Base-by-base conservation (phyloP, 2,113 vertebrate species). In the Dissostichus mawsoni region DNA sequence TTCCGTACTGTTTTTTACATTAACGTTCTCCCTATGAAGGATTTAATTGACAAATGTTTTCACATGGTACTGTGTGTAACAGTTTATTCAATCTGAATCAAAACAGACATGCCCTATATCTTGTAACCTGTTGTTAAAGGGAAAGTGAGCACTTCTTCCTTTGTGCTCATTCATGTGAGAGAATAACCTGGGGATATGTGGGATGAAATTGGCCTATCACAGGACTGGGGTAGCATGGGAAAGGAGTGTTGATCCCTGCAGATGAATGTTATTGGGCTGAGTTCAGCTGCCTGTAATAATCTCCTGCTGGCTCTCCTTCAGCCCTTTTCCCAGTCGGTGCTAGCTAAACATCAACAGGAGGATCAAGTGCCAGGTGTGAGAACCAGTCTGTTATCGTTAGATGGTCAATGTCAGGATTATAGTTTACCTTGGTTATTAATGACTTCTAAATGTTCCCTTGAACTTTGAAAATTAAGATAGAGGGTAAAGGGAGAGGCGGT, bases 211-310 rank as follows among this genome's bases (percentile, higher is more conserved):
- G 51, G n/a, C 23, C 17, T 71, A 78, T 86, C 73, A 69, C 62
- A 59, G 10, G 45, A 61, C 50, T 17, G 23, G 25, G 52, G 73
- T 3, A 61, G 70, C 74, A 70, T 79, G 80, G 69, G 75, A 91
- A 87, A 84, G 74, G 5, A 57, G 44, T 4, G 71, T 18, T 78
- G 78, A 84, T 84, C 69, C 36, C 16, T 20, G 41, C 72, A 68
- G 63, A 69, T 83, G 56, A 77, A 82, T 84, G 76, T 83, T 83
- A 45, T 29, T 65, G 61, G 81, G 57, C 56, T 48, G 20, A 41
- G 58, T 83, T 83, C 63, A 83, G 80, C 52, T 78, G 64, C 67
- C 78, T 70, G 69, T 70, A 70, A 87, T 88, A 90, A 89, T 86
- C 81, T 73, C 83, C 81, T 55, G 70, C 78, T 88, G 83, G 18